Evolutionary conservation across 2,113 vertebrate genomes (phyloP).

Genomic region (Colaptes auratus): DNA sequence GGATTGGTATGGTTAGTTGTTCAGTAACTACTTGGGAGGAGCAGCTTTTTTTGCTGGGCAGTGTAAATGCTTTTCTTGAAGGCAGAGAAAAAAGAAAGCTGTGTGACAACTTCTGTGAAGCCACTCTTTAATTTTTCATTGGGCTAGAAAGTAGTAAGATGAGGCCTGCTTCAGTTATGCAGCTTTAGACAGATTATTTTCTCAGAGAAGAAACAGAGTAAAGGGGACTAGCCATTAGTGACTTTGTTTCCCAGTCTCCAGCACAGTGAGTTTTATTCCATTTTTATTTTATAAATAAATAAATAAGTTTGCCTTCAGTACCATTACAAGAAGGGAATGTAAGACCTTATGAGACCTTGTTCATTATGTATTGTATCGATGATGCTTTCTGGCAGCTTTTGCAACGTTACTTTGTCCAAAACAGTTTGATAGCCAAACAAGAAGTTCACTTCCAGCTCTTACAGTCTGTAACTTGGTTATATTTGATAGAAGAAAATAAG

Average conservation of each 20-base stretch:
- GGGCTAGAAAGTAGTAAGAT: not conserved
- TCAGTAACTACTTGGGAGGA: not conserved
- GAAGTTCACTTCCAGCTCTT: not conserved
- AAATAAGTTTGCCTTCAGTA: not conserved
- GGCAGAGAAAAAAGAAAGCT: not conserved
- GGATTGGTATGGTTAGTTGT: not conserved
- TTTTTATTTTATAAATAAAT: not conserved
- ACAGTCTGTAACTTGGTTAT: conserved; percentile 13
- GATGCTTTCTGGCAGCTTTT: not conserved
- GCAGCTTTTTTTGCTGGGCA: not conserved
- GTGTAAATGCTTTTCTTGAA: not conserved
- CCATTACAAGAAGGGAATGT: not conserved
- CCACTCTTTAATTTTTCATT: not conserved
- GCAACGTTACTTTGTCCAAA: not conserved
- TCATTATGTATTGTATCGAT: not conserved
- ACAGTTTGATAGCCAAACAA: not conserved
- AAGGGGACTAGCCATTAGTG: not conserved
- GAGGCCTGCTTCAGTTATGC: not conserved
- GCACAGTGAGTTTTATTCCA: too few relatives aligned
- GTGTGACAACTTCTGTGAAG: not conserved
- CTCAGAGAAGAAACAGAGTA: not conserved
- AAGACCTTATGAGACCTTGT: not conserved
- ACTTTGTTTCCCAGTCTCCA: not conserved
- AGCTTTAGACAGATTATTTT: not conserved
- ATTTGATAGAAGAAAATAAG: conserved; percentile 25